phyloP scores from a whole-genome alignment of 1,140 invertebrate genomes.

The Eubasilissa regina region DNA sequence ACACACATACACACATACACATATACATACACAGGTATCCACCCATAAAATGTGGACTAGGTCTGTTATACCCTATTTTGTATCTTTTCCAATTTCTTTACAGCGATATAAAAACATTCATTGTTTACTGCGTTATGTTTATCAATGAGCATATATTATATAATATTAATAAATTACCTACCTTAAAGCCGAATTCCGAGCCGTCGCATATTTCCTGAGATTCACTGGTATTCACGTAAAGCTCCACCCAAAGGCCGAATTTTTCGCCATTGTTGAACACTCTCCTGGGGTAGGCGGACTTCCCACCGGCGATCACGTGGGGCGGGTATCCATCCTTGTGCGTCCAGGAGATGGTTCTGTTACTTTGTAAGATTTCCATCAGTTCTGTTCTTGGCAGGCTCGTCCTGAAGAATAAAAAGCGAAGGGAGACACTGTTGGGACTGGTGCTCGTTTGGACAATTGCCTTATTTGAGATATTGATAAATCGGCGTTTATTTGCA shows the following conservation, averaged over 20 bases:
- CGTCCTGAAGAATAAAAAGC: constrained; percentile 23
- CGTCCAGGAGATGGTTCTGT: constrained; percentile 62
- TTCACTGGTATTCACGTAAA: constrained; percentile 67
- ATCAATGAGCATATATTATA: too few relatives aligned
- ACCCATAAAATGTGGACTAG: too few relatives aligned
- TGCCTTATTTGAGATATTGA: too few relatives aligned
- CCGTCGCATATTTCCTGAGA: constrained; percentile 68
- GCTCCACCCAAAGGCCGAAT: constrained; percentile 65
- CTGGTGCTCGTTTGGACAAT: too few relatives aligned
- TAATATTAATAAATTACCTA: too few relatives aligned
- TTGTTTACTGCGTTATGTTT: too few relatives aligned
- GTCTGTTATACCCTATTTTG: too few relatives aligned
- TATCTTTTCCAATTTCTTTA: too few relatives aligned
- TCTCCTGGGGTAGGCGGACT: constrained; percentile 57
- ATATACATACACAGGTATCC: too few relatives aligned
- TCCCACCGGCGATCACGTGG: neutral
- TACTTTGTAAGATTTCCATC: neutral
- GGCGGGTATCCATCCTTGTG: constrained; percentile 59
- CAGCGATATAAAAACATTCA: too few relatives aligned
- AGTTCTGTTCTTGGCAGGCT: constrained; percentile 18
- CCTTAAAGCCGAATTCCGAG: constrained; percentile 67
- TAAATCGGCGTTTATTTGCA: too few relatives aligned
- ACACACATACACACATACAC: too few relatives aligned
- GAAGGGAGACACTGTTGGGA: neutral
- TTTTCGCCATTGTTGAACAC: constrained; percentile 66